A percentile compares a stretch with the other conserved stretches of the same genome.
Conservation (phyloP, 2,113 vertebrate species). For the Bos taurus region DNA sequence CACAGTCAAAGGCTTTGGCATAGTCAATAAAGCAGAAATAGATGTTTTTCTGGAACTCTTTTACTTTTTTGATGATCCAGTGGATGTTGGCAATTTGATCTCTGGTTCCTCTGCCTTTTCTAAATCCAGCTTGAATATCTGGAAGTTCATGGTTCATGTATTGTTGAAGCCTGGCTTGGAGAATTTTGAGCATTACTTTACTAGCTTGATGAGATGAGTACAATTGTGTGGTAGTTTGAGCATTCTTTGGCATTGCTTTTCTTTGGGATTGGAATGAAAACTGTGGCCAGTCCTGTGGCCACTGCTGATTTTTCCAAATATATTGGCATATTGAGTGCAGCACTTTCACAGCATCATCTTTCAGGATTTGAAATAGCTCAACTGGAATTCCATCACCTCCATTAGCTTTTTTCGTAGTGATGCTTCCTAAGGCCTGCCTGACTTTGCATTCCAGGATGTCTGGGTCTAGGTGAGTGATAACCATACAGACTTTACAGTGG, state of each 20-base stretch:
- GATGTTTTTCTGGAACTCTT: neutral
- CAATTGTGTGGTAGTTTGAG: neutral
- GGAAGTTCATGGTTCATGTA: rapidly evolving
- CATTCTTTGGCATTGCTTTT: neutral
- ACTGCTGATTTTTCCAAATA: neutral
- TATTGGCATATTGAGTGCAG: neutral
- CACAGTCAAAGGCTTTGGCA: neutral
- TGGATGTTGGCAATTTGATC: neutral
- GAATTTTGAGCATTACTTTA: neutral
- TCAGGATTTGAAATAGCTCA: neutral
- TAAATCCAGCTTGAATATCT: neutral
- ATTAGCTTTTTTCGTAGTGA: neutral
- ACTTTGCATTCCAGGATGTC: neutral
- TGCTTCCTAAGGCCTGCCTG: neutral
- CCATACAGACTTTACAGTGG: neutral
- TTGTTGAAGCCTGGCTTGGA: neutral
- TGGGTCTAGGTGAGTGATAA: neutral
- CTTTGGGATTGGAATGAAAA: neutral
- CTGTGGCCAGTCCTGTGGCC: neutral
- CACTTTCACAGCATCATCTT: neutral
- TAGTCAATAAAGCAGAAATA: neutral
- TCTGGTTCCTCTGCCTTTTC: neutral
- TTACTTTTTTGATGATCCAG: neutral
- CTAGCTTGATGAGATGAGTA: neutral
- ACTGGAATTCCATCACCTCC: neutral